A percentile compares a stretch with the other conserved stretches of the same genome.
Conservation (phyloP, 1,140 invertebrate species). For the Saccostrea cuccullata region DNA sequence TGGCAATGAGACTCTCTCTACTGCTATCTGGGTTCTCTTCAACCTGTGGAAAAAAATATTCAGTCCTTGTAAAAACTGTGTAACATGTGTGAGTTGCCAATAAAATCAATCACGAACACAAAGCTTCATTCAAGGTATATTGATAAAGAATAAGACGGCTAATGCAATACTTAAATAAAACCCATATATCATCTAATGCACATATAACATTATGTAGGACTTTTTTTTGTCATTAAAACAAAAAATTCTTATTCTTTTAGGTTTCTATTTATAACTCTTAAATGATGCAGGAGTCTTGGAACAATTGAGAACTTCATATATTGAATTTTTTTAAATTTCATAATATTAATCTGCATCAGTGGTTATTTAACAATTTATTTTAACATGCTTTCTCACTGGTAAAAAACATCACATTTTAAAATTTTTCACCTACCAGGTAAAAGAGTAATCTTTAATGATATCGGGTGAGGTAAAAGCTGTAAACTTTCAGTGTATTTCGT, state of each 20-base stretch:
- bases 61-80: conserved; percentile 20
- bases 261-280: not conserved
- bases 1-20: conserved; percentile 77
- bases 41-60: conserved; percentile 26
- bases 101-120: conserved; percentile 5
- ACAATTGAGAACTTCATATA: not conserved
- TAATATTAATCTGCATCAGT: not conserved
- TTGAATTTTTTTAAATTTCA: no score
- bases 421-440: conserved; percentile 1
- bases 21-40: conserved; percentile 23
- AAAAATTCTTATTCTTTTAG: not conserved
- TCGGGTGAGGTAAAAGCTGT: not conserved
- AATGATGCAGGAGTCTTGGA: no score
- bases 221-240: not conserved
- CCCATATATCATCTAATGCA: not conserved
- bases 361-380: not conserved
- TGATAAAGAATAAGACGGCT: conserved; percentile 10
- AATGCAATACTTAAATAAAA: not conserved
- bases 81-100: conserved; percentile 5
- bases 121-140: conserved; percentile 9
- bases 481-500: not conserved
- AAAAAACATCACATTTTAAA: not conserved
- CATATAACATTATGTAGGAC: not conserved
- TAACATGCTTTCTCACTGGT: not conserved
- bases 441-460: not conserved